Evolutionary conservation across 2,888 invertebrate genomes (phyloP).

Genomic region (Scrobipalpa costella): DNA sequence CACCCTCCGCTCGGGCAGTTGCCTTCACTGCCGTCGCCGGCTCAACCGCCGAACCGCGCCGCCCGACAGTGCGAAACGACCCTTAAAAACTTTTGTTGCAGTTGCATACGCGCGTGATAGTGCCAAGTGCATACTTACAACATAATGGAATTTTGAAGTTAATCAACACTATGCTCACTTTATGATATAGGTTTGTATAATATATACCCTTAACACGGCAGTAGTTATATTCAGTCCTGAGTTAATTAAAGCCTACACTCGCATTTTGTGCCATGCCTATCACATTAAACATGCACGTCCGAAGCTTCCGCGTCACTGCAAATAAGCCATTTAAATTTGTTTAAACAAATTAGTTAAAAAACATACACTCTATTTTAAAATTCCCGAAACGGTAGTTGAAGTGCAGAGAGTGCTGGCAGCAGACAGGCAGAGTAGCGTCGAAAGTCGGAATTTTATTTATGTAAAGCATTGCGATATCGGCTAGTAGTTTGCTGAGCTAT

Average conservation of each 20-base stretch:
- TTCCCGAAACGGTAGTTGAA: slow-evolving; percentile 36
- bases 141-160: neutral
- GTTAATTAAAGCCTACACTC: slow-evolving; percentile 18
- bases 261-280: slow-evolving; percentile 2
- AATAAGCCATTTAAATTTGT: slow-evolving; percentile 4
- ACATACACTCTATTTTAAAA: slow-evolving; percentile 57
- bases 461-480: slow-evolving; percentile 64
- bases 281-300: slow-evolving; percentile 13
- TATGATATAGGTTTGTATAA: slow-evolving; percentile 1
- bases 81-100: slow-evolving; percentile 8
- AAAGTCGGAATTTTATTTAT: slow-evolving; percentile 74
- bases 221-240: neutral
- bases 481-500: slow-evolving; percentile 62
- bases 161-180: neutral
- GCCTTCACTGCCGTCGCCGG: slow-evolving; percentile 28
- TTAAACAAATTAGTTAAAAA: slow-evolving; percentile 4
- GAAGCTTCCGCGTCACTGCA: neutral
- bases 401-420: slow-evolving; percentile 56
- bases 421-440: slow-evolving; percentile 59
- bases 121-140: slow-evolving; percentile 5
- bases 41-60: no score
- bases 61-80: neutral
- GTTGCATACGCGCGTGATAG: neutral
- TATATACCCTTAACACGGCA: slow-evolving; percentile 9
- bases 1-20: slow-evolving; percentile 56